A percentile compares a stretch with the other conserved stretches of the same genome.
Evolutionary conservation across 2,113 vertebrate species (phyloP).

Genomic region (Calyptomena viridis): DNA sequence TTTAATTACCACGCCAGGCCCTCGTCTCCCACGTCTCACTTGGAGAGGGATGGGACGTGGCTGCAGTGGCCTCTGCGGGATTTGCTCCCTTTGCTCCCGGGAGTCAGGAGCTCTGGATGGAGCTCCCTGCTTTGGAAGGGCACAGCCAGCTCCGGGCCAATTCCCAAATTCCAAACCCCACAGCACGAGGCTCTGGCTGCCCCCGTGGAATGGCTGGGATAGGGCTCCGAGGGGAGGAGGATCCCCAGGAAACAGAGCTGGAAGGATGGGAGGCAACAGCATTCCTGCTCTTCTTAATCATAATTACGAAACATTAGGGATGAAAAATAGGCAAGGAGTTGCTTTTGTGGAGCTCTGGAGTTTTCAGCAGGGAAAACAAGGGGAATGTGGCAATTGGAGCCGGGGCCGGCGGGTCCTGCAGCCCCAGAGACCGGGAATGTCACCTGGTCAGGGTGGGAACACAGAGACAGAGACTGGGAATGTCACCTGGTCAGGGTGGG

Average conservation of each 20-base stretch:
- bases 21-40: neutral
- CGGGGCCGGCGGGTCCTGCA: neutral
- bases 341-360: neutral
- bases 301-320: neutral
- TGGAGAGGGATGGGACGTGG: fast-evolving
- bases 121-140: neutral
- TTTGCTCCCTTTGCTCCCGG: neutral
- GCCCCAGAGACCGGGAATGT: too few relatives aligned
- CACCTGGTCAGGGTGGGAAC: too few relatives aligned
- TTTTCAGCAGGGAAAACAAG: neutral
- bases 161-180: neutral
- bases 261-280: neutral
- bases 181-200: neutral
- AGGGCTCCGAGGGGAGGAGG: neutral
- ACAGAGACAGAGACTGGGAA: too few relatives aligned
- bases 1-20: neutral
- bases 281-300: neutral
- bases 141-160: neutral
- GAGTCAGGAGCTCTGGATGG: neutral
- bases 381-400: fast-evolving
- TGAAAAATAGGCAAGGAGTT: neutral
- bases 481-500: too few relatives aligned
- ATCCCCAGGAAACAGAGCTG: neutral
- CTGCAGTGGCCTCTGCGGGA: too few relatives aligned
- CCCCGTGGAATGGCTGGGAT: neutral